Evolutionary conservation across 2,113 vertebrate genomes (phyloP).

Genomic region (Bujurquina vittata): DNA sequence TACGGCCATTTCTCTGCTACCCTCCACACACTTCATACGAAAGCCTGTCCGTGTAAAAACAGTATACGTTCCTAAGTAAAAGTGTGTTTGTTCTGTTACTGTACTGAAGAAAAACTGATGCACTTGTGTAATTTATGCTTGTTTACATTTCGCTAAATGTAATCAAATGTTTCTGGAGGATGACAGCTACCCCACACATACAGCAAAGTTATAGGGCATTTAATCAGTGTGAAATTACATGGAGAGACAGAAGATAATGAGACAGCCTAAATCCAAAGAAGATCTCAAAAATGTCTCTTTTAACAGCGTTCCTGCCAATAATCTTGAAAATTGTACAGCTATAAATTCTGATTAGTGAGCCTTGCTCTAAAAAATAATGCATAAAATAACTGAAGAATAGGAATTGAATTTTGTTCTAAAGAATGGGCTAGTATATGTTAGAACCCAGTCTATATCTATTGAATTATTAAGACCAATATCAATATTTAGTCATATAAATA

Average conservation of each 20-base stretch:
- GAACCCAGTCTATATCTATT: not conserved
- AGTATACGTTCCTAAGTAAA: not conserved
- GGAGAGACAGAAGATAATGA: not conserved
- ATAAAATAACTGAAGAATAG: not conserved
- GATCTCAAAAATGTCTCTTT: not conserved
- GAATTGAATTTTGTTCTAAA: not conserved
- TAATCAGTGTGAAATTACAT: not conserved
- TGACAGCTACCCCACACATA: not conserved
- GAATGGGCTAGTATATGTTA: not conserved
- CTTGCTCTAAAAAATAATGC: not conserved
- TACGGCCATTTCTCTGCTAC: not conserved
- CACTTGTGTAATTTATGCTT: not conserved
- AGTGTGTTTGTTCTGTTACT: not conserved
- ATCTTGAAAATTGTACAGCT: not conserved
- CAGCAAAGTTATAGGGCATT: not conserved
- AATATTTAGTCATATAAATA: not conserved
- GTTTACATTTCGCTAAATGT: not conserved
- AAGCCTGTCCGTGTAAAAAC: not conserved
- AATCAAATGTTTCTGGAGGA: not conserved
- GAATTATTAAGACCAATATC: not conserved
- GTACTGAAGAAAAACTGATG: not conserved
- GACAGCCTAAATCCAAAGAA: slow-evolving; percentile 1
- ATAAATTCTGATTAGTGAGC: not conserved
- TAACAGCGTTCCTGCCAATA: not conserved
- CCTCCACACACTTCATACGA: not conserved